Conservation (phyloP, 2,888 invertebrate species). For the Ennomos fuscantarius region DNA sequence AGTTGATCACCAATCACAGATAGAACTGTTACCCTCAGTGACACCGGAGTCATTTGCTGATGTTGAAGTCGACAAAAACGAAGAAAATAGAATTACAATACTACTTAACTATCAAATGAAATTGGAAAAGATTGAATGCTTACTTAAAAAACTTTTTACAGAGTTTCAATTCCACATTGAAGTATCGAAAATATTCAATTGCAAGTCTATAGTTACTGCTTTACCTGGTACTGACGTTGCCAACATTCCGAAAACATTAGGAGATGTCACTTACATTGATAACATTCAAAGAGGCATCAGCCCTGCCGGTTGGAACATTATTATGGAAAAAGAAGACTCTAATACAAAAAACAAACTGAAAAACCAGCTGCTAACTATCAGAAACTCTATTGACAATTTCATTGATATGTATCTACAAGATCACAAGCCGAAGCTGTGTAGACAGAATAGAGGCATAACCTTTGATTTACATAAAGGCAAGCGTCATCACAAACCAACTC, state of each 20-base stretch:
- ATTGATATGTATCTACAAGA: slow-evolving; percentile 51
- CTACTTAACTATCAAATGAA: slow-evolving; percentile 66
- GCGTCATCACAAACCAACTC: slow-evolving; percentile 45
- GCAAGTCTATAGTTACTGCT: slow-evolving; percentile 55
- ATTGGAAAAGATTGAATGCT: slow-evolving; percentile 64
- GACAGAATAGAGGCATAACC: slow-evolving; percentile 43
- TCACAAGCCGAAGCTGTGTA: slow-evolving; percentile 16
- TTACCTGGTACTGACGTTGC: slow-evolving; percentile 50
- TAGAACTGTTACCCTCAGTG: slow-evolving; percentile 51
- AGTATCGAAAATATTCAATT: slow-evolving; percentile 71
- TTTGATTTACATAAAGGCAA: slow-evolving; percentile 51
- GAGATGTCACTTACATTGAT: slow-evolving; percentile 51
- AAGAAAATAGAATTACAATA: slow-evolving; percentile 63
- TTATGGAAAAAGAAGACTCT: slow-evolving; percentile 67
- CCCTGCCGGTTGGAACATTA: slow-evolving; percentile 68
- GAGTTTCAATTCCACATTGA: slow-evolving; percentile 78
- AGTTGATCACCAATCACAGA: slow-evolving; percentile 49
- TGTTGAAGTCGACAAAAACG: slow-evolving; percentile 69
- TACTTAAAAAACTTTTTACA: slow-evolving; percentile 63
- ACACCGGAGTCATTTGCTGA: slow-evolving; percentile 74
- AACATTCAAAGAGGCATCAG: slow-evolving; percentile 51
- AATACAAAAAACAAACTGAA: slow-evolving; percentile 62
- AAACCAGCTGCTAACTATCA: slow-evolving; percentile 65
- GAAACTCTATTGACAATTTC: slow-evolving; percentile 63
- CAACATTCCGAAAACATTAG: slow-evolving; percentile 50